Conservation (phyloP, 1,140 invertebrate genomes). For the Galleria mellonella region DNA sequence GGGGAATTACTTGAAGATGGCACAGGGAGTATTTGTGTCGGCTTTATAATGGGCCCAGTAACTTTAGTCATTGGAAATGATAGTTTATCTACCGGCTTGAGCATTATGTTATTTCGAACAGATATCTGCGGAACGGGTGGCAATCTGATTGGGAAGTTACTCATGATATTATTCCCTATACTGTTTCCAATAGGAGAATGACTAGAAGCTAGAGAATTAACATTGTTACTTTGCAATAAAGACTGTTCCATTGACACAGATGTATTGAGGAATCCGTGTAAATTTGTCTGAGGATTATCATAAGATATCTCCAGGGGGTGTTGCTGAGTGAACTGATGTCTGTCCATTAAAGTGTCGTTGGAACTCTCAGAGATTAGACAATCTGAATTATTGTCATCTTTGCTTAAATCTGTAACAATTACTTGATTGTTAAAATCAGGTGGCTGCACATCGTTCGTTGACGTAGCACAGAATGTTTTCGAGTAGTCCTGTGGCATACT, state of each 20-base stretch:
- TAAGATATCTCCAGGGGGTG: conserved; percentile 43
- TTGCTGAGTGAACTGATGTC: conserved; percentile 42
- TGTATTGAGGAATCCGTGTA: conserved; percentile 47
- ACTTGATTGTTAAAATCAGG: conserved; percentile 34
- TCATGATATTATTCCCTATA: conserved; percentile 59
- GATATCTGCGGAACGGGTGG: conserved; percentile 40
- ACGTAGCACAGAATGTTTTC: conserved; percentile 39
- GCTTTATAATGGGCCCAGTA: conserved; percentile 57
- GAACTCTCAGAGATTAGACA: conserved; percentile 54
- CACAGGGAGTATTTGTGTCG: conserved; percentile 59
- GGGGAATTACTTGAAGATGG: conserved; percentile 57
- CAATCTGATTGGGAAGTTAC: conserved; percentile 57
- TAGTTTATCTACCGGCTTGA: conserved; percentile 58
- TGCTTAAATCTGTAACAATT: conserved; percentile 46
- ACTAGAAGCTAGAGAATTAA: conserved; percentile 37
- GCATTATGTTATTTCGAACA: conserved; percentile 48
- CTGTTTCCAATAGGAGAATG: conserved; percentile 34
- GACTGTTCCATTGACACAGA: conserved; percentile 47
- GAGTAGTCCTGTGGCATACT: conserved; percentile 44
- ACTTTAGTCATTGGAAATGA: conserved; percentile 50
- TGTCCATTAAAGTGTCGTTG: conserved; percentile 39
- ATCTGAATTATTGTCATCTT: conserved; percentile 61
- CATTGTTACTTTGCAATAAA: conserved; percentile 41
- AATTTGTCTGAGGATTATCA: conserved; percentile 33
- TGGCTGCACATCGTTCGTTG: conserved; percentile 25